Evolutionary conservation across 2,888 invertebrate species (phyloP).

Genomic region (Caenorhabditis panamensis): DNA sequence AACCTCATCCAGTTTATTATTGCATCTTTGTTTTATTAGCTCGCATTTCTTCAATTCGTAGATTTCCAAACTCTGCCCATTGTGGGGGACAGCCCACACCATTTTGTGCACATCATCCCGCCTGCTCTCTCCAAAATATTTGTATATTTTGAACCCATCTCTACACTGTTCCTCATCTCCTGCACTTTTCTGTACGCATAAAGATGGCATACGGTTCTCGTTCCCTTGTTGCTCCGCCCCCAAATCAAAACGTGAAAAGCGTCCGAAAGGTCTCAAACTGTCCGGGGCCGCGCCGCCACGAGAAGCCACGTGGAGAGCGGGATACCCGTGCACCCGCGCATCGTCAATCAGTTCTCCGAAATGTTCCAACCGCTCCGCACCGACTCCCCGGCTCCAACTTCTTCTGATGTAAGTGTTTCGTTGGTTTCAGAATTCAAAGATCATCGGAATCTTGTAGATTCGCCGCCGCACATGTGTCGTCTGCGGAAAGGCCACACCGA

Average conservation of each 20-base stretch:
- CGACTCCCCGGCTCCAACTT: not conserved
- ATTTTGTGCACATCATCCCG: conserved; percentile 1
- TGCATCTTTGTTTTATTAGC: conserved; percentile 39
- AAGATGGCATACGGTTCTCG: conserved; percentile 16
- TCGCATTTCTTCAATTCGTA: conserved; percentile 29
- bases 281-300: conserved; percentile 3
- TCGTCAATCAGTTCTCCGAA: not conserved
- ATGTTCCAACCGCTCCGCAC: not conserved
- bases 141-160: conserved; percentile 47
- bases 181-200: conserved; percentile 12
- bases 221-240: not conserved
- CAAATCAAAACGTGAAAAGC: not conserved
- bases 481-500: conserved; percentile 4
- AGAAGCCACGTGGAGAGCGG: not conserved
- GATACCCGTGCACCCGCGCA: too few relatives aligned
- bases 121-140: conserved; percentile 14
- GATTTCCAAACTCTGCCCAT: conserved; percentile 4
- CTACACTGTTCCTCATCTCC: not conserved
- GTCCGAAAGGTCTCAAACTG: not conserved
- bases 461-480: conserved; percentile 46
- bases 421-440: not conserved
- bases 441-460: not conserved
- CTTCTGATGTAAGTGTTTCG: not conserved
- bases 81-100: too few relatives aligned
- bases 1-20: not conserved